These are phyloP conservation scores for Dicaeum eximium DNA, from an alignment of 2,113 vertebrate species.

Conservation along the genomic window DNA sequence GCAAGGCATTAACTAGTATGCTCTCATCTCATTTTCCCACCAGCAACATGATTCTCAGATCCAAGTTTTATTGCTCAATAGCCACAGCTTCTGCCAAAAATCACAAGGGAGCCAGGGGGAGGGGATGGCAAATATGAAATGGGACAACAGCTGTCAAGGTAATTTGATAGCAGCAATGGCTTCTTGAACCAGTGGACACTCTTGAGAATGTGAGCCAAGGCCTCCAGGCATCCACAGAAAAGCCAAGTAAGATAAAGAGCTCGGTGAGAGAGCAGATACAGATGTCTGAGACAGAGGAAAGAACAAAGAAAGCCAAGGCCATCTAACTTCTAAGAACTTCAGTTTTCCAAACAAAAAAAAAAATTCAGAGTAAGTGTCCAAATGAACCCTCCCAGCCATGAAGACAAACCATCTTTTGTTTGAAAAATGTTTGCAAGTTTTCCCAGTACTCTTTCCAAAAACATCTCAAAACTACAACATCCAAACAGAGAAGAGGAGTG, in stretches of 20 bases:
- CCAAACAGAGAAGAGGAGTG: conserved; percentile 14
- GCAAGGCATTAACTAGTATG: conserved; percentile 33
- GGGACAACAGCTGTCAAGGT: conserved; percentile 65
- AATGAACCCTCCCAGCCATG: conserved; percentile 46
- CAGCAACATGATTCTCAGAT: conserved; percentile 50
- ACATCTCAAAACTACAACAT: conserved; percentile 20
- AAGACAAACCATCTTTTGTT: conserved; percentile 52
- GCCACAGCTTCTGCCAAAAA: conserved; percentile 61
- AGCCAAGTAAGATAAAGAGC: conserved; percentile 63
- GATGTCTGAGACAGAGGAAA: conserved; percentile 51
- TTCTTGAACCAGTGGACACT: conserved; percentile 64
- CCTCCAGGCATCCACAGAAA: conserved; percentile 59
- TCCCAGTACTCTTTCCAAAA: conserved; percentile 42
- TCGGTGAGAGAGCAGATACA: conserved; percentile 51
- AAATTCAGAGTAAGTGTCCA: conserved; percentile 21
- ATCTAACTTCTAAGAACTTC: conserved; percentile 63
- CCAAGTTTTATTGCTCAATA: conserved; percentile 63
- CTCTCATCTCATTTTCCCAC: conserved; percentile 57
- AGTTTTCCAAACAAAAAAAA: conserved; percentile 43
- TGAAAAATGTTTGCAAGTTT: conserved; percentile 48
- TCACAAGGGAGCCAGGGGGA: conserved; percentile 55
- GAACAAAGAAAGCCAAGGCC: conserved; percentile 59
- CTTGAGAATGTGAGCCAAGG: conserved; percentile 61
- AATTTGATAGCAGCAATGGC: conserved; percentile 57
- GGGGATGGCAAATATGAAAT: conserved; percentile 58